Evolutionary conservation across 1,140 invertebrate species (phyloP), one percentile per base, ranked within the genome.

Genomic region (Geopemphigus sp.): DNA sequence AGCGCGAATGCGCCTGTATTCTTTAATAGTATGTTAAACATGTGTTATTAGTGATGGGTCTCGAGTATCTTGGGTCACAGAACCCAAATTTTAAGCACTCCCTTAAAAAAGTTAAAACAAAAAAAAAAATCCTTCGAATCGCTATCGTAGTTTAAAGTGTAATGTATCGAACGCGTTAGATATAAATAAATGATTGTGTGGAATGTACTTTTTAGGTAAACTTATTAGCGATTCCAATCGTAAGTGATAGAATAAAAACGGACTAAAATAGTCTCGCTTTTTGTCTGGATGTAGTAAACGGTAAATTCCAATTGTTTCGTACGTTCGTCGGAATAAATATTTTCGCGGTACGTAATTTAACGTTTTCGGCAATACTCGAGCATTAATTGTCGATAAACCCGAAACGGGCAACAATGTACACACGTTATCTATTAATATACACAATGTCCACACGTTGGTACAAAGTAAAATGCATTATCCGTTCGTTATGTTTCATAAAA

Each of bases 21-120:
- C 24, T 29, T 72, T 72, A 53, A 53, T 72, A 53, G 11, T 54
- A 54, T 72, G 68, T 72, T 54, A 32, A 72, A 72, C 68, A 72
- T 54, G 50, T 72, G 68, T 72, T 72, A 53, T 72, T 72, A 29
- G 68, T 72, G 68, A 72, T 54, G 47, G 68, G 68, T 72, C 29
- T 72, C 68, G 50, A 54, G 68, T 54, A 54, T 72, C 47, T 72
- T n/a, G 26, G 26, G 50, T 54, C 68, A 53, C 50, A 54, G 50
- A 53, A 72, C 47, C 26, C 24, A 15, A 72, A 54, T 54, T 72
- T 19, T 29, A 29, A 72, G 19, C 24, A 72, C 47, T 72, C 47
- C 47, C 66, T 0, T 70, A 29, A 70, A 70, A 50, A 26, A 53
- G 66, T 70, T 53, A 47, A 63, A 32, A 63, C 19, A 61, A 61